Evolutionary conservation across 2,797 vertebrate species (phyloP).

Genomic region (Tadarida brasiliensis): DNA sequence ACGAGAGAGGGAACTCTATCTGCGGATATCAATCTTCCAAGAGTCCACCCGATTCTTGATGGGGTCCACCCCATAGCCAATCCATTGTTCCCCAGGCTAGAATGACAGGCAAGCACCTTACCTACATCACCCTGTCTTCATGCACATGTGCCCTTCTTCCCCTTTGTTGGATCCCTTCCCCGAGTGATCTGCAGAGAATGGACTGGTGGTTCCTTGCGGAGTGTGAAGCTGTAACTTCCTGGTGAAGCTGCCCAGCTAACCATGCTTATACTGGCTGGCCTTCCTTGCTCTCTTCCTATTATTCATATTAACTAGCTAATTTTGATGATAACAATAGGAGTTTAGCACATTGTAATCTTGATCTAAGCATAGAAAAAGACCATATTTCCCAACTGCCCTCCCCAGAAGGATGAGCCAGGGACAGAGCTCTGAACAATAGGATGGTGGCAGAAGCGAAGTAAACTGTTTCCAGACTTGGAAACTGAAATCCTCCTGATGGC

Average conservation of each 20-base stretch:
- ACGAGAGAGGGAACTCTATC: background rate
- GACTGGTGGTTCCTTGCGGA: background rate
- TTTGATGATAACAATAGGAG: background rate
- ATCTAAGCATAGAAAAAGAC: background rate
- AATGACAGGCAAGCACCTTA: background rate
- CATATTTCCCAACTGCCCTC: background rate
- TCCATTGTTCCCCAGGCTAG: background rate
- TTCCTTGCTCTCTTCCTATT: background rate
- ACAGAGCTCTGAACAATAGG: background rate
- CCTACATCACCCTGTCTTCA: background rate
- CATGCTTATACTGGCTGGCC: background rate
- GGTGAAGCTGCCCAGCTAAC: background rate
- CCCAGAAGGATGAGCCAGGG: background rate
- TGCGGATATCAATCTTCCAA: background rate
- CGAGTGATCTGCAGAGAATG: background rate
- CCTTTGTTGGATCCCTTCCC: too few relatives aligned
- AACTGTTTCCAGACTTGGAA: background rate
- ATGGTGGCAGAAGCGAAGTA: background rate
- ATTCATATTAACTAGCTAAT: background rate
- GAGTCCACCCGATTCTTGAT: background rate
- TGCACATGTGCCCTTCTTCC: background rate
- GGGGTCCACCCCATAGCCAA: background rate
- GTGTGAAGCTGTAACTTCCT: too few relatives aligned
- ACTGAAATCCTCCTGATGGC: background rate
- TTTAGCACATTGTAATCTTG: background rate